These are phyloP conservation scores for Cryptophagus acutangulus DNA, from an alignment of 2,888 invertebrate genomes.

Conservation along the genomic window DNA sequence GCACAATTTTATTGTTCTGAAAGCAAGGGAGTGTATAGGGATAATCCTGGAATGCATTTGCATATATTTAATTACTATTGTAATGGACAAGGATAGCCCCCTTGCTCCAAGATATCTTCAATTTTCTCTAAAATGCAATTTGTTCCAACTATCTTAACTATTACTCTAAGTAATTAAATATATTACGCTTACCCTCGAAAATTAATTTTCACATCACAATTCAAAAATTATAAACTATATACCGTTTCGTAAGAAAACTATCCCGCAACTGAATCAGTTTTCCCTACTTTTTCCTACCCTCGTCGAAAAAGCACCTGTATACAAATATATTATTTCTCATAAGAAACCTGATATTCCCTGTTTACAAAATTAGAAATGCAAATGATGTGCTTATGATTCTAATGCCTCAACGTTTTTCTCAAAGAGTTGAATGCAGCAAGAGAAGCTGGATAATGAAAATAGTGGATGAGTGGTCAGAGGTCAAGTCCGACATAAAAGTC, in stretches of 20 bases:
- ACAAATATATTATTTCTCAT: too few relatives aligned
- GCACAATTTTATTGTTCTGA: slow-evolving; percentile 28
- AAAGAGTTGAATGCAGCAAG: slow-evolving; percentile 15
- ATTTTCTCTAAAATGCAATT: too few relatives aligned
- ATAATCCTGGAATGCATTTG: slow-evolving; percentile 36
- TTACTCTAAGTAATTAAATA: too few relatives aligned
- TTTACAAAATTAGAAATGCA: slow-evolving; percentile 29
- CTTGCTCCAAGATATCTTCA: slow-evolving; percentile 18
- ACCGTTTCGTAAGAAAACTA: too few relatives aligned
- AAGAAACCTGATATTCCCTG: too few relatives aligned
- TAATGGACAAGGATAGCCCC: slow-evolving; percentile 32
- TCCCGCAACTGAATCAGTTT: slow-evolving; percentile 23
- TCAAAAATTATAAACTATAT: too few relatives aligned
- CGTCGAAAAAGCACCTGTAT: not conserved
- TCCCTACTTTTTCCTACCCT: too few relatives aligned
- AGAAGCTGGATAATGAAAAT: too few relatives aligned
- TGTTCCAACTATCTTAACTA: too few relatives aligned
- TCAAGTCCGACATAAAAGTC: slow-evolving; percentile 21
- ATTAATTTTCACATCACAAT: too few relatives aligned
- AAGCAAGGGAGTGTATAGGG: slow-evolving; percentile 17
- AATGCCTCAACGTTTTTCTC: slow-evolving; percentile 22
- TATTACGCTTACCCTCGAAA: too few relatives aligned
- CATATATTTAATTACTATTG: slow-evolving; percentile 36
- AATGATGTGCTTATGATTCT: slow-evolving; percentile 31
- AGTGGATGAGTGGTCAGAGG: slow-evolving; percentile 10